These are phyloP conservation scores for Melanotus villosus DNA, from an alignment of 2,888 invertebrate genomes.

Conservation along the genomic window DNA sequence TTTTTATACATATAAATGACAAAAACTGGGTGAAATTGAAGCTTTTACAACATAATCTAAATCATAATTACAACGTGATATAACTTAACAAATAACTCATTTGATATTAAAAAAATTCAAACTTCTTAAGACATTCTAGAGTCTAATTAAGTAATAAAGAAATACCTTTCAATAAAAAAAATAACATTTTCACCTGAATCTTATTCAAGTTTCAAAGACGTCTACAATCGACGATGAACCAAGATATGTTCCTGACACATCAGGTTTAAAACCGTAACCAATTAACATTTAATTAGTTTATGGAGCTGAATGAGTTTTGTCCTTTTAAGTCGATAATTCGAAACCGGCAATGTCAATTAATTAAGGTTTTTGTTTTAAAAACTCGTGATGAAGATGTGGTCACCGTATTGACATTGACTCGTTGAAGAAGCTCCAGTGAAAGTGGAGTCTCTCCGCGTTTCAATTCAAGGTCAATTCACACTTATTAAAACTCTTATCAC, in stretches of 20 bases:
- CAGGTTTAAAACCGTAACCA: neutral
- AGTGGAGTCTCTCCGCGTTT: constrained; percentile 18
- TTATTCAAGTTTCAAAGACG: neutral
- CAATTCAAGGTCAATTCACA: constrained; percentile 28
- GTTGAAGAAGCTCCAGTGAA: constrained; percentile 27
- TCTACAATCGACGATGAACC: neutral
- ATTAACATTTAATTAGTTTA: constrained; percentile 20
- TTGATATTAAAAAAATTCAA: too few relatives aligned
- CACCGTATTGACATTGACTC: constrained; percentile 25
- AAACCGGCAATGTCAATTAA: constrained; percentile 10
- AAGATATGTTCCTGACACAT: neutral
- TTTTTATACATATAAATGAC: too few relatives aligned
- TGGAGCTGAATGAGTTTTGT: constrained; percentile 12
- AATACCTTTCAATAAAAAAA: too few relatives aligned
- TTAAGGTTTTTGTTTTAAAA: neutral
- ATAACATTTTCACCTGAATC: too few relatives aligned
- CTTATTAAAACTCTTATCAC: constrained; percentile 15
- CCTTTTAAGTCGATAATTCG: constrained; percentile 7
- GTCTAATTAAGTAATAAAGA: too few relatives aligned
- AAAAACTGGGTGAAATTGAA: too few relatives aligned
- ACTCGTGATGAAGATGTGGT: constrained; percentile 14
- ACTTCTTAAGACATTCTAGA: too few relatives aligned
- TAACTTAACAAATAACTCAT: too few relatives aligned
- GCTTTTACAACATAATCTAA: too few relatives aligned
- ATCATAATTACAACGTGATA: too few relatives aligned